These are phyloP conservation scores for Episyrphus balteatus DNA, from an alignment of 1,140 invertebrate species.

Conservation along the genomic window DNA sequence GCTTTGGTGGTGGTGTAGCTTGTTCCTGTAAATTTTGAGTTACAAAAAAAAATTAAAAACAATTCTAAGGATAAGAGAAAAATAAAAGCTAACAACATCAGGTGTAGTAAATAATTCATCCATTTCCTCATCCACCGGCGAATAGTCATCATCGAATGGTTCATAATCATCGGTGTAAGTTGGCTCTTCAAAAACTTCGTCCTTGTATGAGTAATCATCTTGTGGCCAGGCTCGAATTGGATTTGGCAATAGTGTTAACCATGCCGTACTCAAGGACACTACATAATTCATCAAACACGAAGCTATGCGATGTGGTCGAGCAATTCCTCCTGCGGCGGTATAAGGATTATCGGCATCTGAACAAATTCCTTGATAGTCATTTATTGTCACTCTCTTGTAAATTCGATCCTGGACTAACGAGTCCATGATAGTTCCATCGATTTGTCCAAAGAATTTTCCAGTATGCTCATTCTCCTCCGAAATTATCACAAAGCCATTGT, in stretches of 20 bases:
- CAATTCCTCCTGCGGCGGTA: conserved; percentile 42
- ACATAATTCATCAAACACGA: conserved; percentile 30
- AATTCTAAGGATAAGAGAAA: not conserved
- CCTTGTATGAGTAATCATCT: conserved; percentile 32
- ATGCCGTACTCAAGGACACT: conserved; percentile 22
- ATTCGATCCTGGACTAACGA: conserved; percentile 81
- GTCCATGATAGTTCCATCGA: conserved; percentile 92
- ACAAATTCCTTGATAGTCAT: conserved; percentile 82
- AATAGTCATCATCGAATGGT: conserved; percentile 22
- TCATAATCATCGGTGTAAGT: conserved; percentile 34
- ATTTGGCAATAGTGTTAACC: conserved; percentile 26
- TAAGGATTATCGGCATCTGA: conserved; percentile 61
- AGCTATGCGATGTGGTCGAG: conserved; percentile 19
- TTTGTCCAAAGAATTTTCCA: conserved; percentile 81
- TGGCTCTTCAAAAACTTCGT: conserved; percentile 27
- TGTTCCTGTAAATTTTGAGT: conserved; percentile 17
- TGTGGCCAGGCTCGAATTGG: conserved; percentile 30
- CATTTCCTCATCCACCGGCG: conserved; percentile 28
- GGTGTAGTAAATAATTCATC: conserved; percentile 33
- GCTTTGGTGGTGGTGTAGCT: conserved; percentile 28
- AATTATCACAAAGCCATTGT: conserved; percentile 87
- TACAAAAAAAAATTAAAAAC: not conserved
- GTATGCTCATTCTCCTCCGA: conserved; percentile 75
- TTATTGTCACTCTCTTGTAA: conserved; percentile 73
- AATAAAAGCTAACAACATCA: conserved; percentile 17